A percentile compares a stretch with the other conserved stretches of the same genome.
phyloP scores from a whole-genome alignment of 2,888 invertebrate genomes.

The Drosophila paranaensis region DNA sequence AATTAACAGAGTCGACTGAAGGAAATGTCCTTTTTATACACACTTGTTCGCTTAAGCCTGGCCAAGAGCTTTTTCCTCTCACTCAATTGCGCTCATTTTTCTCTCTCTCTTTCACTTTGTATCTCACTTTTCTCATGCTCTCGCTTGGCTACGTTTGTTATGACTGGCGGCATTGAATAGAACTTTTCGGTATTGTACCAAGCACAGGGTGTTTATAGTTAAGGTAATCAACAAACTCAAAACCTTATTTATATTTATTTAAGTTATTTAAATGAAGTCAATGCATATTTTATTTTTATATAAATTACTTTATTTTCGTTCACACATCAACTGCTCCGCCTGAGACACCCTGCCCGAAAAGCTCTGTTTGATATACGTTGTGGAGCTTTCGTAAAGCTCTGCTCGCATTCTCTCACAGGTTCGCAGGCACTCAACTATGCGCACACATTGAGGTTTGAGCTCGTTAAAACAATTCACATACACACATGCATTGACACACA shows the following conservation, averaged over 20 bases:
- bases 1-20: constrained; percentile 77
- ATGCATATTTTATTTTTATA: background rate
- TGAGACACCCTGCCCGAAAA: constrained; percentile 24
- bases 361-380: constrained; percentile 8
- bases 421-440: constrained; percentile 4
- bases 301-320: too few species aligned
- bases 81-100: constrained; percentile 27
- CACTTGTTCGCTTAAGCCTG: constrained; percentile 83
- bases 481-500: constrained; percentile 1
- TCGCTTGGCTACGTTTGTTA: constrained; percentile 39
- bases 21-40: constrained; percentile 80
- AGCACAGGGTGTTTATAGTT: constrained; percentile 44
- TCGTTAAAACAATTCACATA: constrained; percentile 20
- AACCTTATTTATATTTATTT: background rate
- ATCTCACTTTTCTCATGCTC: constrained; percentile 7
- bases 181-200: constrained; percentile 38
- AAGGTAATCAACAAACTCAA: background rate
- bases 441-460: constrained; percentile 10
- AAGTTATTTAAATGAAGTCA: too few species aligned
- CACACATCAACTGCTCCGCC: background rate
- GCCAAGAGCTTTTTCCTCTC: constrained; percentile 43
- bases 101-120: background rate
- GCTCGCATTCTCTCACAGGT: constrained; percentile 1
- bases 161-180: constrained; percentile 42
- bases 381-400: constrained; percentile 22